Evolutionary conservation across 2,888 invertebrate species (phyloP), one percentile per base, ranked within the genome.

Genomic region (Latheticus oryzae): DNA sequence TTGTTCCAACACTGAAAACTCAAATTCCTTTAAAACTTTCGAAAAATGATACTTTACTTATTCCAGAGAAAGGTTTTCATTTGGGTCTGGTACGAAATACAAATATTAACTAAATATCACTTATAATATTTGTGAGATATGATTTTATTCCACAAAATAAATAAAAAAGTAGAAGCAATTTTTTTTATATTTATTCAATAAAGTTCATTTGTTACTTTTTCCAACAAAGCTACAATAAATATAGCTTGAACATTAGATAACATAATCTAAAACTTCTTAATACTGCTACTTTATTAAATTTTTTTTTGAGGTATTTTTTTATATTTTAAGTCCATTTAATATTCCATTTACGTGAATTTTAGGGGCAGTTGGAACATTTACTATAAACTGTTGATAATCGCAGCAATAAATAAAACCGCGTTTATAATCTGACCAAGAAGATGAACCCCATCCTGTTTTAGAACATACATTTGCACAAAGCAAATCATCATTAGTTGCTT

Each of bases 401-500:
- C 81, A 81, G 63, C 80, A 80, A 61, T 77, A 77, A 2, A 79
- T 70, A 52, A 73, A 75, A 1, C 81, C 80, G 50, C 67, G 71
- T 5, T 64, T 55, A 4, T 66, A 17, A 37, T 69, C 65, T 2
- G 62, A 59, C 72, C 74, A 77, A 28, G 61, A 58, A 5, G 43
- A 43, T 3, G 62, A 67, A 30, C 52, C 58, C 78, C 79, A 81
- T 1, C 75, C 74, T 52, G 67, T 60, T 17, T 67, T 52, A 1
- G 58, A 56, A 58, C 81, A 81, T 47, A 81, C 67, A 73, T 77
- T 71, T 2, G 64, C 58, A 61, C 79, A 79, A 35, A 78, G 62
- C 11, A 70, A 45, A 28, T 74, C 72, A 2, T 60, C 48, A 1
- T 52, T 26, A 5, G 38, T 55, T 9, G 67, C 52, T 11, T 35